Percentiles rank a stretch among this genome's conserved stretches.
phyloP scores from a whole-genome alignment of 2,888 invertebrate species.

The Ptychoptera contaminata region DNA sequence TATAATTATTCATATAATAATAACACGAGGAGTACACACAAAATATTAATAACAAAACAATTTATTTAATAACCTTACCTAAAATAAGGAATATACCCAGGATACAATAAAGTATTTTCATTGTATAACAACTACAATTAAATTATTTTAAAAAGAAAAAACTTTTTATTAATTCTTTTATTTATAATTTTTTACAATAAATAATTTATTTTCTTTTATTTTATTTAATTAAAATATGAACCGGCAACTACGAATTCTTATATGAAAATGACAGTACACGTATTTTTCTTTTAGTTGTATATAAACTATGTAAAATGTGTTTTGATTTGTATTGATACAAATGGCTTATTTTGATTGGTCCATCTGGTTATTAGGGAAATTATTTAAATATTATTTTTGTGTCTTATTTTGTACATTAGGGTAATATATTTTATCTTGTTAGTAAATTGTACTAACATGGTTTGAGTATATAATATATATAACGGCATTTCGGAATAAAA shows the following conservation, averaged over 20 bases:
- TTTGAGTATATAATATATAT: too few species aligned
- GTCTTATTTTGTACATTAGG: too few species aligned
- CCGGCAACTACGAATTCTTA: not conserved
- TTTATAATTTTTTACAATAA: too few species aligned
- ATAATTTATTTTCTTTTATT: too few species aligned
- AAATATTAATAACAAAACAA: too few species aligned
- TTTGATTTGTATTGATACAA: constrained; percentile 12
- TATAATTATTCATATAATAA: constrained; percentile 11
- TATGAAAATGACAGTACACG: not conserved
- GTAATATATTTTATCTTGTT: too few species aligned
- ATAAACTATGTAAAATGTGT: constrained; percentile 3
- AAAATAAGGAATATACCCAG: constrained; percentile 21
- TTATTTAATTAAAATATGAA: not conserved
- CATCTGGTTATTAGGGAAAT: constrained; percentile 14
- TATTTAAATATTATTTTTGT: too few species aligned
- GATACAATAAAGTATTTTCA: not conserved
- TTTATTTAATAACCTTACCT: constrained; percentile 14
- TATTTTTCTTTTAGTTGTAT: not conserved
- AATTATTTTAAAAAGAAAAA: not conserved
- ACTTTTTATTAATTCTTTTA: too few species aligned
- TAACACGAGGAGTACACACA: not conserved
- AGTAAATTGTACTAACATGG: too few species aligned
- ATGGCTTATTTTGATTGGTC: constrained; percentile 22
- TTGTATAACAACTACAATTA: not conserved
- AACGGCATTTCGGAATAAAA: too few species aligned